Conservation (phyloP, 2,113 vertebrate species). For the Physeter macrocephalus region DNA sequence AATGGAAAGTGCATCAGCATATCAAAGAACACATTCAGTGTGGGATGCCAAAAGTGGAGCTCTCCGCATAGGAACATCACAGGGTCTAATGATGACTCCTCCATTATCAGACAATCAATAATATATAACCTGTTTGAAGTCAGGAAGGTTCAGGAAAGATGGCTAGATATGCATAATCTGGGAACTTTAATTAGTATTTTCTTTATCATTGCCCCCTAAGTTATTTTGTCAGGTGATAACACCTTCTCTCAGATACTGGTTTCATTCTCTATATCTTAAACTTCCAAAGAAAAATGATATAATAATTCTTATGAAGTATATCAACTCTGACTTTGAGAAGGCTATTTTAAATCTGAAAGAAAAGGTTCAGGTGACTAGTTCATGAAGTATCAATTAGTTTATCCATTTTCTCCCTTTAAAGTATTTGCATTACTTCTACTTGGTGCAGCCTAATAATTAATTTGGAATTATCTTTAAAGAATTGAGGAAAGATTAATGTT, state of each 20-base stretch:
- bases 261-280: slow-evolving; percentile 13
- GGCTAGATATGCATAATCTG: neutral
- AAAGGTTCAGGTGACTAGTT: neutral
- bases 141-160: neutral
- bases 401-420: neutral
- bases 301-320: slow-evolving; percentile 35
- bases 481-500: slow-evolving; percentile 6
- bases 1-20: neutral
- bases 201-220: neutral
- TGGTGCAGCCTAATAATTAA: slow-evolving; percentile 20
- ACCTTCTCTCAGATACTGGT: neutral
- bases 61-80: neutral
- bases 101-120: neutral
- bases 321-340: neutral
- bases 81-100: neutral
- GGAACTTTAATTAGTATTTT: slow-evolving; percentile 52
- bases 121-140: neutral
- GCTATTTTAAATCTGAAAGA: slow-evolving; percentile 39
- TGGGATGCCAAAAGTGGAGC: neutral
- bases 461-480: slow-evolving; percentile 42
- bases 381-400: neutral
- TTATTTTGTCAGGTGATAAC: slow-evolving; percentile 27
- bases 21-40: neutral
- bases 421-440: slow-evolving; percentile 33
- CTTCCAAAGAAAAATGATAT: slow-evolving; percentile 7